These are phyloP conservation scores for Hippocampus kuda DNA, from an alignment of 2,797 vertebrate species.

Conservation along the genomic window DNA sequence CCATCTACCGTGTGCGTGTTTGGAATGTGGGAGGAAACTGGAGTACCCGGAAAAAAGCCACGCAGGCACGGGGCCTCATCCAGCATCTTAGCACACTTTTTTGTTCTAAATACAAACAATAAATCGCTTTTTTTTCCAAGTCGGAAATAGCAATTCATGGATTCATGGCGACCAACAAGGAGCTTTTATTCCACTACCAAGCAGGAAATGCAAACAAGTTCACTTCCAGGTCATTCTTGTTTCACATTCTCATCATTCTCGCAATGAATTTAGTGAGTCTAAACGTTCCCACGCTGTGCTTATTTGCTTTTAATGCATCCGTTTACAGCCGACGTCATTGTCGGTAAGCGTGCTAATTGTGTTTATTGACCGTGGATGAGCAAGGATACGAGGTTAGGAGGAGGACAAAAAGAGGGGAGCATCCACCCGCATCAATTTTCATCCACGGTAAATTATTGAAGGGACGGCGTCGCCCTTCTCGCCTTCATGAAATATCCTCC, in stretches of 20 bases:
- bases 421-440: slow-evolving; percentile 56
- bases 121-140: no score
- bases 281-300: slow-evolving; percentile 1
- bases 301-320: neutral
- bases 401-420: slow-evolving; percentile 32
- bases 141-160: neutral
- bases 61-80: no score
- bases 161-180: neutral
- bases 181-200: neutral
- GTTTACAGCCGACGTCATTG: neutral
- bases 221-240: neutral
- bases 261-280: neutral
- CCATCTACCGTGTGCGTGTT: no score
- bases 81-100: no score
- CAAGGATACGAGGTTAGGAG: slow-evolving; percentile 9
- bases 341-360: neutral
- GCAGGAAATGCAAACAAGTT: neutral
- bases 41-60: no score
- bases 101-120: no score
- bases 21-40: no score
- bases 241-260: neutral
- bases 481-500: slow-evolving; percentile 23
- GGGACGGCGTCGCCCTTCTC: slow-evolving; percentile 23
- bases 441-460: slow-evolving; percentile 55
- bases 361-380: slow-evolving; percentile 3